These are phyloP conservation scores for Watsonalla cultraria DNA, from an alignment of 2,888 invertebrate genomes.

Conservation along the genomic window DNA sequence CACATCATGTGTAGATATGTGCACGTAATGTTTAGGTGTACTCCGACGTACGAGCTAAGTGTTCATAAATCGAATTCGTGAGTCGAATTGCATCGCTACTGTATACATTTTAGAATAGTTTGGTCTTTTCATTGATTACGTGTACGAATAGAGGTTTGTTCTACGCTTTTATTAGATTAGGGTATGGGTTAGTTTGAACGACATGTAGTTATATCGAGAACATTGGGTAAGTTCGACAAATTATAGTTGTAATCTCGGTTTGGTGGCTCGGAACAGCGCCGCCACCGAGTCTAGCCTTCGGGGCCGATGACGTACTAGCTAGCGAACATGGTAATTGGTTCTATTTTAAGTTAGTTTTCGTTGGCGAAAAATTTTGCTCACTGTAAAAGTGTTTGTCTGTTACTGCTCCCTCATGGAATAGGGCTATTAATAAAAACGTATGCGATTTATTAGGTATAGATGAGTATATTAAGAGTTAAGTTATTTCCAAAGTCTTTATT, in stretches of 20 bases:
- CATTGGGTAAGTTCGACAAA: slow-evolving; percentile 52
- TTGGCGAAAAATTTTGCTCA: no score
- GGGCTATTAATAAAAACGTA: no score
- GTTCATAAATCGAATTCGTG: slow-evolving; percentile 73
- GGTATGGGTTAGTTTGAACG: slow-evolving; percentile 9
- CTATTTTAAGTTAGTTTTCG: slow-evolving; percentile 10
- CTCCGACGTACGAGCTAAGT: slow-evolving; percentile 57
- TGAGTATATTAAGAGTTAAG: no score
- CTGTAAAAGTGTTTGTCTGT: no score
- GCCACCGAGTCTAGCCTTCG: slow-evolving; percentile 59
- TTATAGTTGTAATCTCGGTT: slow-evolving; percentile 51
- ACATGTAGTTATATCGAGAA: slow-evolving; percentile 44
- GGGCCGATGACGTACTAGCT: slow-evolving; percentile 53
- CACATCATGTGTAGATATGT: slow-evolving; percentile 72
- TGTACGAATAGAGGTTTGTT: slow-evolving; percentile 2
- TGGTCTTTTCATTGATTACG: slow-evolving; percentile 3
- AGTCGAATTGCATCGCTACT: slow-evolving; percentile 48
- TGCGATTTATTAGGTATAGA: no score
- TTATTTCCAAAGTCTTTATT: no score
- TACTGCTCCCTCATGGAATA: no score
- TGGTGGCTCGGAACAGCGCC: slow-evolving; percentile 43
- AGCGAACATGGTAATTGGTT: slow-evolving; percentile 28
- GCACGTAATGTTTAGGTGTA: slow-evolving; percentile 69
- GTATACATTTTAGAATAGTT: slow-evolving; percentile 2
- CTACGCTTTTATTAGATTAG: slow-evolving; percentile 1